These are phyloP conservation scores for Scaptomyza polygonia DNA, from an alignment of 2,888 invertebrate species.

Conservation along the genomic window DNA sequence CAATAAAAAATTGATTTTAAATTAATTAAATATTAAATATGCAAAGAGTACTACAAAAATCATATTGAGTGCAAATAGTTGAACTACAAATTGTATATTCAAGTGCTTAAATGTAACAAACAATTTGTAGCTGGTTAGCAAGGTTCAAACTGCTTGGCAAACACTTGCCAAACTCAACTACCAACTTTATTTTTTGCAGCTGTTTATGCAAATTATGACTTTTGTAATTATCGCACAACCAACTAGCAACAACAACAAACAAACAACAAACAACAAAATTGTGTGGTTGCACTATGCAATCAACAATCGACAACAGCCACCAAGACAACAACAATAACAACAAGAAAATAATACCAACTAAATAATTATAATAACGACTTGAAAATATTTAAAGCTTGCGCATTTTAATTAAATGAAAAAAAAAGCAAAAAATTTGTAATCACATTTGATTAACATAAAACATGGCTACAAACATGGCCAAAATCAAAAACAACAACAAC, in stretches of 20 bases:
- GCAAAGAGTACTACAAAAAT: neutral
- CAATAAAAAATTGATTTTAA: constrained; percentile 1
- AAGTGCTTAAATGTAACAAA: constrained; percentile 22
- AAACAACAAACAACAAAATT: constrained; percentile 23
- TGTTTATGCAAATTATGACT: constrained; percentile 64
- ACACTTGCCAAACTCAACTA: constrained; percentile 47
- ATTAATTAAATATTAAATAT: neutral
- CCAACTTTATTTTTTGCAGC: constrained; percentile 39
- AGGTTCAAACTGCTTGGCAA: constrained; percentile 48
- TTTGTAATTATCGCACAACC: constrained; percentile 58
- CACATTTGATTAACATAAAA: constrained; percentile 72
- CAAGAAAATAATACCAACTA: constrained; percentile 13
- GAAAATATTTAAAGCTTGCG: constrained; percentile 64
- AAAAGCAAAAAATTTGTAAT: constrained; percentile 54
- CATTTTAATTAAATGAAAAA: constrained; percentile 60
- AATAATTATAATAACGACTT: constrained; percentile 54
- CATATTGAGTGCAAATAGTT: constrained; percentile 12
- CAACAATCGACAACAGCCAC: constrained; percentile 38
- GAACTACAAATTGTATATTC: constrained; percentile 45
- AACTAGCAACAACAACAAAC: constrained; percentile 29
- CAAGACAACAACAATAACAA: constrained; percentile 20
- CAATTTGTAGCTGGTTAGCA: constrained; percentile 20
- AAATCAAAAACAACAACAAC: constrained; percentile 21
- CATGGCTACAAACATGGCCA: constrained; percentile 47
- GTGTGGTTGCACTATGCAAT: constrained; percentile 36